Evolutionary conservation across 1,140 invertebrate species (phyloP).

Genomic region (Zaprionus inermis): DNA sequence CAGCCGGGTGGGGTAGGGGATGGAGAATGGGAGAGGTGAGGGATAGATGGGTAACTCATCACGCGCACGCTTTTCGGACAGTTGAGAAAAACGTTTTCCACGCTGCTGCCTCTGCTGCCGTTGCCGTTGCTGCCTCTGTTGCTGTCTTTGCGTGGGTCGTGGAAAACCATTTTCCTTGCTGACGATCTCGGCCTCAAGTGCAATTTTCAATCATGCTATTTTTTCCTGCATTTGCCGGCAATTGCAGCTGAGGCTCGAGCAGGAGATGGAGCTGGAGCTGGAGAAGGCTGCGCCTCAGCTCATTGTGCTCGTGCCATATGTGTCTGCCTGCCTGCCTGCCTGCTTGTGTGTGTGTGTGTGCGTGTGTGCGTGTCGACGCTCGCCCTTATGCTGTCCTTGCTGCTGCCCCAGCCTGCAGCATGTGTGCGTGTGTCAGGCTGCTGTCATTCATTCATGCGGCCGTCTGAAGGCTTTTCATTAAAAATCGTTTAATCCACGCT

Average conservation of each 20-base stretch:
- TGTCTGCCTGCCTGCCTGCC: conserved; percentile 1
- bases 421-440: conserved; percentile 41
- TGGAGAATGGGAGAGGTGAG: background rate
- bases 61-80: conserved; percentile 36
- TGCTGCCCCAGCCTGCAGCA: background rate
- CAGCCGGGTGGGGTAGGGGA: background rate
- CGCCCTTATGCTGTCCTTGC: conserved; percentile 10
- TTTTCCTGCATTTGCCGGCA: conserved; percentile 48
- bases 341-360: background rate
- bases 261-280: background rate
- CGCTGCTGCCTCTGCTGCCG: conserved; percentile 17
- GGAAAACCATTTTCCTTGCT: conserved; percentile 17
- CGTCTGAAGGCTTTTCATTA: conserved; percentile 81
- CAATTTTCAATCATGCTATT: conserved; percentile 83
- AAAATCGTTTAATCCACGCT: conserved; percentile 83
- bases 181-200: conserved; percentile 60
- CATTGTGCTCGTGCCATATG: conserved; percentile 1
- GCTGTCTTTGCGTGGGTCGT: background rate
- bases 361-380: conserved; percentile 4
- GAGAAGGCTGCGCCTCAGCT: background rate
- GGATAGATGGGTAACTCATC: conserved; percentile 12
- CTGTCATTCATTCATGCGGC: conserved; percentile 61
- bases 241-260: conserved; percentile 59
- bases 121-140: too few relatives aligned
- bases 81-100: conserved; percentile 43